These are phyloP conservation scores for Dusona sp. DNA, from an alignment of 2,888 invertebrate genomes.

Conservation along the genomic window DNA sequence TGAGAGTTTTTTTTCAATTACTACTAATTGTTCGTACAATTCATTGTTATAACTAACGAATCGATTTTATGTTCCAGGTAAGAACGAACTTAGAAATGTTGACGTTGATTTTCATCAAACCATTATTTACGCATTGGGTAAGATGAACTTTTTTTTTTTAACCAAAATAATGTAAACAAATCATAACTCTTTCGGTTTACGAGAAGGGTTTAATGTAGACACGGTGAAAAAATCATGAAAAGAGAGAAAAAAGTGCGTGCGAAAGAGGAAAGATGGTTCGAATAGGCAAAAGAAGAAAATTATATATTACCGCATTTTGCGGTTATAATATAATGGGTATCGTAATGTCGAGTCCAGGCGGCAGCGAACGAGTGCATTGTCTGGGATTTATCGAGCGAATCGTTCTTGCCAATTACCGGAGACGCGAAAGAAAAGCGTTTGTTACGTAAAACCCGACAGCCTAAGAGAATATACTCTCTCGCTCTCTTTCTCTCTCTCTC, in stretches of 20 bases:
- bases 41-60: background rate
- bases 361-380: slow-evolving; percentile 75
- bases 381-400: slow-evolving; percentile 78
- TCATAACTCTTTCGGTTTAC: background rate
- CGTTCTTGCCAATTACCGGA: slow-evolving; percentile 77
- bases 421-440: slow-evolving; percentile 54
- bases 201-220: background rate
- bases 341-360: slow-evolving; percentile 71
- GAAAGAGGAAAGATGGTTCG: slow-evolving; percentile 7
- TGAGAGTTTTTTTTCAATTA: background rate
- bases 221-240: slow-evolving; percentile 6
- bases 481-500: background rate
- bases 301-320: slow-evolving; percentile 45
- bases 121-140: slow-evolving; percentile 4
- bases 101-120: background rate
- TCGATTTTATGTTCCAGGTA: slow-evolving; percentile 66
- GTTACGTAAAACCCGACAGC: slow-evolving; percentile 62
- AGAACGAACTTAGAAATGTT: slow-evolving; percentile 17
- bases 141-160: background rate
- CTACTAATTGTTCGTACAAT: background rate
- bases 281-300: slow-evolving; percentile 48
- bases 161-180: background rate
- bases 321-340: slow-evolving; percentile 63
- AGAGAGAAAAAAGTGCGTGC: background rate
- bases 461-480: slow-evolving; percentile 34